phyloP scores from a whole-genome alignment of 2,113 vertebrate genomes.

The Amblyornis subalaris region DNA sequence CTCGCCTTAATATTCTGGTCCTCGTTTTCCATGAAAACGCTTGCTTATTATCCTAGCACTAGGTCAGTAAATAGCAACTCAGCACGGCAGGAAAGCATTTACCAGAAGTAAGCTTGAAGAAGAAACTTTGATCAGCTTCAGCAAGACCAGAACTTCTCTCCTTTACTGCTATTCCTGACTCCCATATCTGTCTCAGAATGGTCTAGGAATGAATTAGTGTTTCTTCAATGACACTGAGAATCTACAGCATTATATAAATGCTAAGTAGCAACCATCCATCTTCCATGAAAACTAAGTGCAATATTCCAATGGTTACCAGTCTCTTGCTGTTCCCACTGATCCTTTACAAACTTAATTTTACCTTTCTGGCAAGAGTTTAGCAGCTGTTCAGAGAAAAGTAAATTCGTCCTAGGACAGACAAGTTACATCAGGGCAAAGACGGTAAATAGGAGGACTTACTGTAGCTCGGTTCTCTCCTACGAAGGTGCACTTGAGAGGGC shows the following conservation, averaged over 20 bases:
- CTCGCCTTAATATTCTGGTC: not conserved
- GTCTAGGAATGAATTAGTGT: not conserved
- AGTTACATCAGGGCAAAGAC: not conserved
- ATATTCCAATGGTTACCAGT: not conserved
- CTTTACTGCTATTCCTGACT: not conserved
- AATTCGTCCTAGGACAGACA: not conserved
- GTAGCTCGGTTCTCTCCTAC: fast-evolving
- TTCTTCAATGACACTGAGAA: not conserved
- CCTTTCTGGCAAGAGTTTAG: not conserved
- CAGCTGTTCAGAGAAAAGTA: not conserved
- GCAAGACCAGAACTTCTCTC: not conserved
- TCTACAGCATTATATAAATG: not conserved
- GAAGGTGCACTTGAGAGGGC: not conserved
- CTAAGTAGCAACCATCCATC: not conserved
- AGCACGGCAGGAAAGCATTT: not conserved
- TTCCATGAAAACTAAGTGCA: not conserved
- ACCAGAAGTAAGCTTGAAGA: not conserved
- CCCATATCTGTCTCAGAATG: not conserved
- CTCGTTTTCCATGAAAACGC: not conserved
- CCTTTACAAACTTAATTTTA: not conserved
- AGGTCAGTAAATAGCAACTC: not conserved
- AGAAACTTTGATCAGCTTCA: not conserved
- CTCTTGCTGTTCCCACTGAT: not conserved
- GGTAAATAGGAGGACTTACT: not conserved
- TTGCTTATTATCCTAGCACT: not conserved